Percentiles rank a stretch among this genome's conserved stretches.
phyloP scores from a whole-genome alignment of 1,140 invertebrate species.

The Drosophila azteca region DNA sequence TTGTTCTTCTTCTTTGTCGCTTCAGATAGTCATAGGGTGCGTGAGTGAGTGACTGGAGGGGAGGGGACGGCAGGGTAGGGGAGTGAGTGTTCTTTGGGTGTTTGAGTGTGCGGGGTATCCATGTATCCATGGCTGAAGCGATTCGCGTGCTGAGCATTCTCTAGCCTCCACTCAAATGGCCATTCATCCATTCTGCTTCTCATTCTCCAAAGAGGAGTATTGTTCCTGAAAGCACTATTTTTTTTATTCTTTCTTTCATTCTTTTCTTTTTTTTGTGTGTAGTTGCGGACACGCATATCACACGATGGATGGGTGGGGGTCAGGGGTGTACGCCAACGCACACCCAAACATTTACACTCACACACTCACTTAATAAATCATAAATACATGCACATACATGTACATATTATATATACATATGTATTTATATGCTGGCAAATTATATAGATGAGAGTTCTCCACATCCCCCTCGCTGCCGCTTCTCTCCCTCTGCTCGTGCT shows the following conservation, averaged over 20 bases:
- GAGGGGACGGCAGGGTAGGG: too few species aligned
- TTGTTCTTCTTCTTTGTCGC: slow-evolving; percentile 51
- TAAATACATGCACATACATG: slow-evolving; percentile 43
- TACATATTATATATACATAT: too few species aligned
- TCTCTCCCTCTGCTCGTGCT: slow-evolving; percentile 35
- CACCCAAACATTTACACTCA: slow-evolving; percentile 20
- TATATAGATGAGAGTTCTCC: slow-evolving; percentile 65
- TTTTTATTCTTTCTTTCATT: too few species aligned
- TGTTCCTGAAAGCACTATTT: slow-evolving; percentile 68
- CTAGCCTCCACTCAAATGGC: slow-evolving; percentile 56
- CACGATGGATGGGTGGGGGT: background rate
- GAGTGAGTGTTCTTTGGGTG: slow-evolving; percentile 27
- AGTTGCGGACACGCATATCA: slow-evolving; percentile 63
- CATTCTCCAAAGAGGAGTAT: slow-evolving; percentile 37
- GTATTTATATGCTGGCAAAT: slow-evolving; percentile 79
- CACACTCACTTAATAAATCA: slow-evolving; percentile 65
- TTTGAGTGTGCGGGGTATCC: slow-evolving; percentile 21
- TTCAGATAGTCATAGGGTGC: slow-evolving; percentile 34
- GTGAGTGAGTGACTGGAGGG: slow-evolving; percentile 24
- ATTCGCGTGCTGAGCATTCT: slow-evolving; percentile 70
- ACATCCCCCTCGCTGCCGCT: background rate
- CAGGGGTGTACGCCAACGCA: slow-evolving; percentile 5
- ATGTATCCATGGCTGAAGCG: slow-evolving; percentile 71
- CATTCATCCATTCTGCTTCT: slow-evolving; percentile 51
- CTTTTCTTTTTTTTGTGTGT: slow-evolving; percentile 20